Evolutionary conservation across 2,797 vertebrate genomes (phyloP).

Genomic region (Diceros bicornis): DNA sequence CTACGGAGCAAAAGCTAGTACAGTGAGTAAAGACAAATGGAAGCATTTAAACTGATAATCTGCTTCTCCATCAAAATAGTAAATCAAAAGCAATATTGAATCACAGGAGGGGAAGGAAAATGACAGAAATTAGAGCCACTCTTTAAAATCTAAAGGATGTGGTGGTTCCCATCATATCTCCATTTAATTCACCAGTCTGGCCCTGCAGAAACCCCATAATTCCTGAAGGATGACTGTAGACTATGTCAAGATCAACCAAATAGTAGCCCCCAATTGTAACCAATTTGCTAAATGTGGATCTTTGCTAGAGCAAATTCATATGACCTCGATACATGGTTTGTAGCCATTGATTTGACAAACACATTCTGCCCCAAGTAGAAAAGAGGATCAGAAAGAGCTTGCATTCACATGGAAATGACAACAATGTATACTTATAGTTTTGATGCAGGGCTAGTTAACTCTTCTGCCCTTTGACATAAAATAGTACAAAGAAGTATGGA

Average conservation of each 20-base stretch:
- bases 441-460: neutral
- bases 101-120: neutral
- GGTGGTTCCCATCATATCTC: neutral
- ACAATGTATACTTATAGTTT: neutral
- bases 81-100: constrained; percentile 1
- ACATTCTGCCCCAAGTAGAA: neutral
- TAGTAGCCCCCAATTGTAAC: neutral
- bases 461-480: neutral
- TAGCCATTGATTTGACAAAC: neutral
- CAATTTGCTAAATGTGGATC: neutral
- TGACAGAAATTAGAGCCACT: neutral
- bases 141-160: neutral
- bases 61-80: neutral
- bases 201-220: neutral
- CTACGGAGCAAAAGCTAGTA: neutral
- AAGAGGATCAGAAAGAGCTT: neutral
- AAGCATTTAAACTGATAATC: neutral
- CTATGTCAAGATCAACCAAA: neutral
- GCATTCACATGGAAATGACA: neutral
- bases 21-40: neutral
- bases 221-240: neutral
- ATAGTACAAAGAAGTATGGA: neutral
- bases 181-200: neutral
- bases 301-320: neutral
- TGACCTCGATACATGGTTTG: neutral